Conservation (phyloP, 2,113 vertebrate species). For the Hydropotes inermis region DNA sequence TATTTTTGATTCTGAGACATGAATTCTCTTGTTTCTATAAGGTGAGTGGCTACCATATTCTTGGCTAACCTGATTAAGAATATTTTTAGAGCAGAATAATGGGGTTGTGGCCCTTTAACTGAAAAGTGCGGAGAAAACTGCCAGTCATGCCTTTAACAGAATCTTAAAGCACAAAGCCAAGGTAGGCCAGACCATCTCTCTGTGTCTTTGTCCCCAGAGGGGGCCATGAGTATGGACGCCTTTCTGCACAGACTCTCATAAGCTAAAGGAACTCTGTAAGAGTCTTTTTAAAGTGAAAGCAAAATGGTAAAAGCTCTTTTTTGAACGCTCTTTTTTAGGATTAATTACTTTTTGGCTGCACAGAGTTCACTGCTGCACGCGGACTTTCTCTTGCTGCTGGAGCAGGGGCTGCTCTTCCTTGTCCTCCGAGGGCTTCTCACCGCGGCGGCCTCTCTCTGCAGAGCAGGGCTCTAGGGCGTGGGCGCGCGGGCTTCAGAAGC, state of each 20-base stretch:
- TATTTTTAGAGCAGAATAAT: background rate
- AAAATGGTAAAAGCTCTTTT: background rate
- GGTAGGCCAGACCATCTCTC: background rate
- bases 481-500: background rate
- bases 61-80: background rate
- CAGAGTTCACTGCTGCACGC: background rate
- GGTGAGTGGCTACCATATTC: background rate
- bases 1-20: background rate
- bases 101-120: background rate
- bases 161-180: background rate
- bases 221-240: background rate
- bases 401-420: background rate
- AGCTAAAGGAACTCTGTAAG: background rate
- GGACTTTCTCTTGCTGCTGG: background rate
- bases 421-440: background rate
- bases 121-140: background rate
- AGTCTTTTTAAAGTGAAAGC: background rate
- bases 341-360: background rate
- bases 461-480: background rate
- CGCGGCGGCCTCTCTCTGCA: rapidly evolving
- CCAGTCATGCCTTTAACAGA: background rate
- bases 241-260: background rate
- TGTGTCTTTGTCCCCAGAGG: background rate
- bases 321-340: background rate
- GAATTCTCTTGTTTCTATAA: background rate